A percentile compares a stretch with the other conserved stretches of the same genome.
These are phyloP conservation scores for Brachionus sp. DNA, from an alignment of 1,140 invertebrate genomes.

Conservation along the genomic window DNA sequence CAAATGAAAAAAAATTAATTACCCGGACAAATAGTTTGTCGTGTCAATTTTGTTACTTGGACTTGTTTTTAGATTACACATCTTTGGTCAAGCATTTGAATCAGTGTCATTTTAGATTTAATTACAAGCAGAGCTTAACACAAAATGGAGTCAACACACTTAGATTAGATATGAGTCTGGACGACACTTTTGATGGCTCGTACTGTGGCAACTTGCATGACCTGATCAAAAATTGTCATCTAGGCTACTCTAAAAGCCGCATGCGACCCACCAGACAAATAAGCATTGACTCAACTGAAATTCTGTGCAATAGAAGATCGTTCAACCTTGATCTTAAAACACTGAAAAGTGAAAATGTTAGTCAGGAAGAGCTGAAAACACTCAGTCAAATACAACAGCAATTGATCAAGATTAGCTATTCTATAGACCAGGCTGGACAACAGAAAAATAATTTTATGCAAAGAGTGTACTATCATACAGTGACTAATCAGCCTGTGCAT, in stretches of 20 bases:
- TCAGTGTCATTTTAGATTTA: constrained; percentile 36
- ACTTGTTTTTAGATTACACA: background rate
- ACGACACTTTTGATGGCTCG: constrained; percentile 88
- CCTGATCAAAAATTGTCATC: constrained; percentile 65
- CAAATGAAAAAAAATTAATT: background rate
- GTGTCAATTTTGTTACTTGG: constrained; percentile 3
- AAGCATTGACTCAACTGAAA: constrained; percentile 12
- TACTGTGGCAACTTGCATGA: constrained; percentile 91
- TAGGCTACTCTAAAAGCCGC: constrained; percentile 67
- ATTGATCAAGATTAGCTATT: constrained; percentile 30
- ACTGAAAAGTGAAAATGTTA: background rate
- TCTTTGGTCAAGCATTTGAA: constrained; percentile 8
- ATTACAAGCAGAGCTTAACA: background rate
- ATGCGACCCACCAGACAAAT: background rate
- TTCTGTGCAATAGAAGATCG: background rate
- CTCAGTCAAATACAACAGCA: constrained; percentile 29
- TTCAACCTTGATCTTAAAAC: background rate
- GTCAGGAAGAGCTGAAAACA: background rate
- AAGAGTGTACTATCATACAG: constrained; percentile 84
- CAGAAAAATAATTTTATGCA: constrained; percentile 43
- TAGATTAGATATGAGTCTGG: constrained; percentile 65
- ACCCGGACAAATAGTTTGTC: background rate
- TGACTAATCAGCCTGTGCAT: constrained; percentile 84
- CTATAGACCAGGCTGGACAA: constrained; percentile 19
- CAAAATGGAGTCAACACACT: background rate